Conservation (phyloP, 2,888 invertebrate species). For the Creontiades dilutus region DNA sequence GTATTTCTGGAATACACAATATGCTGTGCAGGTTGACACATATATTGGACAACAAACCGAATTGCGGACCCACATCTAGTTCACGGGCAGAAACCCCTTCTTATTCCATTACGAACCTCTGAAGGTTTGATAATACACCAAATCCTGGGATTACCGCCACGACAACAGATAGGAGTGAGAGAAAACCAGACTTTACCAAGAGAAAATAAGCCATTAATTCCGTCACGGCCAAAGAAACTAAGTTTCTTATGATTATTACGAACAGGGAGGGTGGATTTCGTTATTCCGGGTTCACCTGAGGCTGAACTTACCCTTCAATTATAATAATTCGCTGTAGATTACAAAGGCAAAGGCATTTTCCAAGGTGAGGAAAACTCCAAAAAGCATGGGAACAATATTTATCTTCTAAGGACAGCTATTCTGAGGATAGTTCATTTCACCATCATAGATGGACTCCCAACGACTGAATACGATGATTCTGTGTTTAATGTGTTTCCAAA, state of each 20-base stretch:
- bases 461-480: too few relatives aligned
- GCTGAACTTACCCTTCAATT: constrained; percentile 45
- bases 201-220: constrained; percentile 24
- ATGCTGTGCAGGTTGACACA: not conserved
- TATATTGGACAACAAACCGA: not conserved
- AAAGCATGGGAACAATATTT: not conserved
- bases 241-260: constrained; percentile 13
- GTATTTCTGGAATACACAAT: not conserved
- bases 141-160: not conserved
- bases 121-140: not conserved
- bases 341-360: not conserved
- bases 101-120: not conserved
- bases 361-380: not conserved
- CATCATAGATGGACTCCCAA: too few relatives aligned
- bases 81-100: not conserved
- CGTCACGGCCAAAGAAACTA: constrained; percentile 17
- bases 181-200: not conserved
- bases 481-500: too few relatives aligned
- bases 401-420: too few relatives aligned
- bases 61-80: not conserved
- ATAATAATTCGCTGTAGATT: constrained; percentile 49
- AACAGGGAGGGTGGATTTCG: not conserved
- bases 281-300: not conserved
- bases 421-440: too few relatives aligned
- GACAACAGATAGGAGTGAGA: not conserved